Percentiles rank a stretch among this genome's conserved stretches.
These are phyloP conservation scores for Aplochiton taeniatus DNA, from an alignment of 2,797 vertebrate genomes.

Conservation along the genomic window DNA sequence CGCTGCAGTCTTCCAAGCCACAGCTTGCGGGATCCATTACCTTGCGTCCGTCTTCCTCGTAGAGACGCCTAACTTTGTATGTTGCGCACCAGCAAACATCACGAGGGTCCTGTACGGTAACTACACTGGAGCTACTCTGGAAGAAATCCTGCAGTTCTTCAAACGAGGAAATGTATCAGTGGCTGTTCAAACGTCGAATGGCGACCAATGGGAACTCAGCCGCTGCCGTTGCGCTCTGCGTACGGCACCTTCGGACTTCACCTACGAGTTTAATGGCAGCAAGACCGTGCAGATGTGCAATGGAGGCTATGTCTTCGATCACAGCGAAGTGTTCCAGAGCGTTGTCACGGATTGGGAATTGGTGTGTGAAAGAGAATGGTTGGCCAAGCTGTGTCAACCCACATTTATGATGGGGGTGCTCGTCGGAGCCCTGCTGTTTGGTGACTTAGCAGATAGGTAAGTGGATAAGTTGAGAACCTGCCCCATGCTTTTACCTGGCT, in stretches of 20 bases:
- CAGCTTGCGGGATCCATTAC: constrained; percentile 93
- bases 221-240: constrained; percentile 79
- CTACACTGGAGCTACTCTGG: constrained; percentile 69
- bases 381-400: constrained; percentile 88
- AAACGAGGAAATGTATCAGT: constrained; percentile 64
- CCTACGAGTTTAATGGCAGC: constrained; percentile 78
- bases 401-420: constrained; percentile 93
- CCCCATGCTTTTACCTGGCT: too few species aligned
- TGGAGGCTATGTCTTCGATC: constrained; percentile 82
- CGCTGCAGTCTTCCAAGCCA: constrained; percentile 85
- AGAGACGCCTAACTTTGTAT: constrained; percentile 84
- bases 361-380: constrained; percentile 89
- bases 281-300: constrained; percentile 74
- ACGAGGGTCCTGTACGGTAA: constrained; percentile 80
- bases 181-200: constrained; percentile 76
- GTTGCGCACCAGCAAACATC: constrained; percentile 79
- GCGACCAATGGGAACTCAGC: constrained; percentile 89
- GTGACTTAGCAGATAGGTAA: constrained; percentile 93
- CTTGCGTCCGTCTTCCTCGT: constrained; percentile 90
- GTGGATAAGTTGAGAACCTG: too few species aligned
- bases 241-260: constrained; percentile 50
- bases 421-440: constrained; percentile 88
- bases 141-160: constrained; percentile 77
- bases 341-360: constrained; percentile 90
- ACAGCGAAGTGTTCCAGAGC: constrained; percentile 79